These are phyloP conservation scores for Blastobasis lacticolella DNA, from an alignment of 2,888 invertebrate species.

Conservation along the genomic window DNA sequence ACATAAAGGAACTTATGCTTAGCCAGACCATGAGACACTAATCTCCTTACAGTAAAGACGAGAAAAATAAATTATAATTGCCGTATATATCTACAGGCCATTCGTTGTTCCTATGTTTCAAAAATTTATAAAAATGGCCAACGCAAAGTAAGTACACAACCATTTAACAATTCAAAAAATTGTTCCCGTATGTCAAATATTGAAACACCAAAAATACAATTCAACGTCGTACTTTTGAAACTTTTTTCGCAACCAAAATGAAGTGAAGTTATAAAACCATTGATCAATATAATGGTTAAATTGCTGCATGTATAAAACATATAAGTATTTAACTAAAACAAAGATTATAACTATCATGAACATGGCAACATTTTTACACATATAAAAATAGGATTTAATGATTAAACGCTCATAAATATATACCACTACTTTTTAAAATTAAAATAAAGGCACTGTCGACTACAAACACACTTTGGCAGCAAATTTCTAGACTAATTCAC, in stretches of 20 bases:
- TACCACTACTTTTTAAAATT: constrained; percentile 54
- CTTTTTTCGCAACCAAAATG: not conserved
- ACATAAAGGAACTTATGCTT: constrained; percentile 66
- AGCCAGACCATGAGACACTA: constrained; percentile 55
- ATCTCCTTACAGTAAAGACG: constrained; percentile 39
- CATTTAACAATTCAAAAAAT: constrained; percentile 45
- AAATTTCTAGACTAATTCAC: constrained; percentile 53
- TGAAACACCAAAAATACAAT: constrained; percentile 16
- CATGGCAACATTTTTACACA: constrained; percentile 72
- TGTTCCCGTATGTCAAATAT: constrained; percentile 24
- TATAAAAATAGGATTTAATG: constrained; percentile 65
- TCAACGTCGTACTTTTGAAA: not conserved
- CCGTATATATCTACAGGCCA: constrained; percentile 24
- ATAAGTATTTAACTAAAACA: constrained; percentile 22
- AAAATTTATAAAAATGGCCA: no score
- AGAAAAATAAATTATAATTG: constrained; percentile 29
- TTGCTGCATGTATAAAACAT: not conserved
- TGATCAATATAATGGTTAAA: not conserved
- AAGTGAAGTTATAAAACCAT: constrained; percentile 26
- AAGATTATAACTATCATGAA: constrained; percentile 59
- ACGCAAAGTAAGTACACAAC: constrained; percentile 67
- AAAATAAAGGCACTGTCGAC: constrained; percentile 72
- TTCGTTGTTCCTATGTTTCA: constrained; percentile 19
- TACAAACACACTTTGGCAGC: constrained; percentile 76
- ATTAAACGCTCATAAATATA: constrained; percentile 69